phyloP scores from a whole-genome alignment of 2,113 vertebrate species.

The Glaucomys volans region DNA sequence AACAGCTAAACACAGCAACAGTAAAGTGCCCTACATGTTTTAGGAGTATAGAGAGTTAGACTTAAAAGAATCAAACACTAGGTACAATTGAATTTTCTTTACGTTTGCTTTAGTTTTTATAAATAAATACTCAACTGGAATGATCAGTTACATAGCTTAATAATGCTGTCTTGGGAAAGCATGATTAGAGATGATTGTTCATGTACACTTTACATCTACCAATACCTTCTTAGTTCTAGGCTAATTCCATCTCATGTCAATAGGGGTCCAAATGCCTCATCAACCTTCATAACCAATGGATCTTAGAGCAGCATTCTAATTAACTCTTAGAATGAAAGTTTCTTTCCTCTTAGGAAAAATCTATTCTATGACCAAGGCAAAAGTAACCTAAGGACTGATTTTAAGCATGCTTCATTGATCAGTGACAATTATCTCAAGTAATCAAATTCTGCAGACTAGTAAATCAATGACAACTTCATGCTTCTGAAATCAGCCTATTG shows the following conservation, averaged over 20 bases:
- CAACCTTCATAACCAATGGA: neutral
- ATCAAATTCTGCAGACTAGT: neutral
- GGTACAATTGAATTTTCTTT: neutral
- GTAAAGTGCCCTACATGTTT: neutral
- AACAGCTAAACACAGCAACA: neutral
- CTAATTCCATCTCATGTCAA: neutral
- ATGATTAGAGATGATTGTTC: neutral
- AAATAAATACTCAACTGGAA: neutral
- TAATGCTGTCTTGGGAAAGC: neutral
- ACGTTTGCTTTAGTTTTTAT: constrained; percentile 1
- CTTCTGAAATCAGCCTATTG: neutral
- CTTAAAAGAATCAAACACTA: neutral
- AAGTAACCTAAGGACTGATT: neutral
- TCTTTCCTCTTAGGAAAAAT: neutral
- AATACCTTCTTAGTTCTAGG: neutral
- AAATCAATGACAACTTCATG: neutral
- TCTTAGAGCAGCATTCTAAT: neutral
- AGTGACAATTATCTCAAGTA: neutral
- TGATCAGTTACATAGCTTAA: neutral
- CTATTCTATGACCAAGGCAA: neutral
- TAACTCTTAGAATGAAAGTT: neutral
- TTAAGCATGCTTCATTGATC: neutral
- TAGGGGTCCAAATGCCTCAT: neutral
- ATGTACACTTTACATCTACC: neutral
- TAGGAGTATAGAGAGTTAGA: neutral